phyloP scores from a whole-genome alignment of 2,888 invertebrate species.

The Drosophila phalerata region DNA sequence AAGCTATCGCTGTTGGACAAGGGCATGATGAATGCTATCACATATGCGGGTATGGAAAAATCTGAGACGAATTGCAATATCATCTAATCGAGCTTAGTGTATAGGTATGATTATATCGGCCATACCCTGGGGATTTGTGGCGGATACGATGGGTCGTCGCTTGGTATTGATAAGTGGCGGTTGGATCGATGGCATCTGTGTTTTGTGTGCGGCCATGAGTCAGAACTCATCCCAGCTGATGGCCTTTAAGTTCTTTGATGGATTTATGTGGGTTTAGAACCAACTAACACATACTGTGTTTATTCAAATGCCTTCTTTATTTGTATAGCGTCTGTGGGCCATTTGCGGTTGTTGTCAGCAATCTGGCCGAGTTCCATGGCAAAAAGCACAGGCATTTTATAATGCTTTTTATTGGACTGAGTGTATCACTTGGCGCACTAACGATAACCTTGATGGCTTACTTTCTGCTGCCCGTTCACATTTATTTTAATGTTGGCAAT shows the following conservation, averaged over 20 bases:
- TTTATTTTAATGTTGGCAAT: conserved; percentile 44
- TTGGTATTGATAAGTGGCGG: conserved; percentile 89
- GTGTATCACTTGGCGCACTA: conserved; percentile 88
- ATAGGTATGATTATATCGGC: conserved; percentile 92
- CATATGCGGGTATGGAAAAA: conserved; percentile 88
- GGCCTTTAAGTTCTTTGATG: conserved; percentile 89
- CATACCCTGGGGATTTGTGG: conserved; percentile 91
- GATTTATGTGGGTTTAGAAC: conserved; percentile 87
- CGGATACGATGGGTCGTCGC: conserved; percentile 90
- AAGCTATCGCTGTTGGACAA: conserved; percentile 89
- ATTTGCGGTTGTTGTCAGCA: conserved; percentile 90
- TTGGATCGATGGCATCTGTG: conserved; percentile 88
- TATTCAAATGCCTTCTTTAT: not conserved
- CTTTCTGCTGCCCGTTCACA: conserved; percentile 88
- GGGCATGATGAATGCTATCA: conserved; percentile 89
- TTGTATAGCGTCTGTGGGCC: conserved; percentile 89
- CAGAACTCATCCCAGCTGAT: conserved; percentile 89
- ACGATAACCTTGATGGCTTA: conserved; percentile 90
- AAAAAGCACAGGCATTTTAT: conserved; percentile 88
- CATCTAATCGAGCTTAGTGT: conserved; percentile 27
- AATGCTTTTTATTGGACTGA: conserved; percentile 88
- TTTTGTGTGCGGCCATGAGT: conserved; percentile 88
- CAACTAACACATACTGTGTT: not conserved
- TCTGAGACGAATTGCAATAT: not conserved
- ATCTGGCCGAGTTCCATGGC: conserved; percentile 91